Evolutionary conservation across 2,888 invertebrate genomes (phyloP).

Genomic region (Eristalis pertinax): DNA sequence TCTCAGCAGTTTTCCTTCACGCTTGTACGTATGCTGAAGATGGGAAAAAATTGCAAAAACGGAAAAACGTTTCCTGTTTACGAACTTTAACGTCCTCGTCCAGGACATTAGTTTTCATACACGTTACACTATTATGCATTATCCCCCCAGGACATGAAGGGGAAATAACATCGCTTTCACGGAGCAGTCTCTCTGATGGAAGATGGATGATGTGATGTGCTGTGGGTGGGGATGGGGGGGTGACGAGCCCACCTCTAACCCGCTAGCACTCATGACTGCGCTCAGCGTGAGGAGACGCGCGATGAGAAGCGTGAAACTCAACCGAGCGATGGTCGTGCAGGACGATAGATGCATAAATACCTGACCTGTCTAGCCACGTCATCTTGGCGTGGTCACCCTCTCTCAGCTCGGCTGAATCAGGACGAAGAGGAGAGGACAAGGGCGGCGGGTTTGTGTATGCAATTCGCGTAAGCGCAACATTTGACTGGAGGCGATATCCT

Average conservation of each 20-base stretch:
- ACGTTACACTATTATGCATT: constrained; percentile 65
- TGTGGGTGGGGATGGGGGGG: not conserved
- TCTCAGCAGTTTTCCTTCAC: constrained; percentile 39
- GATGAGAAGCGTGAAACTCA: not conserved
- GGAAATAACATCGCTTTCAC: constrained; percentile 49
- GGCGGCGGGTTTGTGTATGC: constrained; percentile 46
- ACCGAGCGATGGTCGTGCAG: constrained; percentile 32
- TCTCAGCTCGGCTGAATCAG: constrained; percentile 3
- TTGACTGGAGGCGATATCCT: constrained; percentile 56
- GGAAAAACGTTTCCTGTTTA: constrained; percentile 70
- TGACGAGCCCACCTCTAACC: constrained; percentile 18
- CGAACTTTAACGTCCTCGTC: constrained; percentile 66
- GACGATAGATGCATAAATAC: constrained; percentile 27
- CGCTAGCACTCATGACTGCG: constrained; percentile 51
- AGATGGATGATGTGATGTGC: constrained; percentile 16
- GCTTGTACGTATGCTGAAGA: constrained; percentile 4
- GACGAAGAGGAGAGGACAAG: not conserved
- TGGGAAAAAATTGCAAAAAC: constrained; percentile 10
- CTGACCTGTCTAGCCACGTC: not conserved
- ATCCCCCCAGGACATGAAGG: constrained; percentile 63
- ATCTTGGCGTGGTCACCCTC: not conserved
- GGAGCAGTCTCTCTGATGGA: constrained; percentile 30
- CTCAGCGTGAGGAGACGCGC: constrained; percentile 11
- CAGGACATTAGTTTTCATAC: constrained; percentile 70
- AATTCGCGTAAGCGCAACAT: constrained; percentile 61